A percentile compares a stretch with the other conserved stretches of the same genome.
Evolutionary conservation across 2,113 vertebrate species (phyloP).

Genomic region (Prietella phreatophila): DNA sequence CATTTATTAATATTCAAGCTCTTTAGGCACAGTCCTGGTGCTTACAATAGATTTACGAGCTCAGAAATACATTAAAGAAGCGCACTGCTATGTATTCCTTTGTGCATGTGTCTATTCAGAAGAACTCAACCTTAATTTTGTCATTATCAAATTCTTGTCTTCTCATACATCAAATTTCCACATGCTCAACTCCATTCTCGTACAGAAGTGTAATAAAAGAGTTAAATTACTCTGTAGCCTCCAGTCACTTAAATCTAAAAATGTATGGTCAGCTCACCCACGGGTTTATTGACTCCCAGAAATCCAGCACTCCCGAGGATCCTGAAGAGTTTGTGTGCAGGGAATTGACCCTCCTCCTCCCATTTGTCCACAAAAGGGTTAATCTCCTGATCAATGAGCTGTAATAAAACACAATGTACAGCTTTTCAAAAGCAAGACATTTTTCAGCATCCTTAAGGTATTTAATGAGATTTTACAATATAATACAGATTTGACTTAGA

Average conservation of each 20-base stretch:
- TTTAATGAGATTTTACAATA: neutral
- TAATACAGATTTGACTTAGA: neutral
- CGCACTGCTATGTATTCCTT: conserved; percentile 8
- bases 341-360: conserved; percentile 79
- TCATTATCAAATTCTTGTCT: neutral
- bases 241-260: neutral
- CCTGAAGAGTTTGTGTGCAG: conserved; percentile 81
- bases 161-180: neutral
- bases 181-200: neutral
- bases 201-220: neutral
- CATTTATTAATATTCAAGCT: conserved; percentile 32
- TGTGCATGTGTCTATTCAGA: conserved; percentile 29
- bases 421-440: neutral
- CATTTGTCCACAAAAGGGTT: conserved; percentile 81
- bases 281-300: conserved; percentile 78
- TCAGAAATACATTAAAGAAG: conserved; percentile 31
- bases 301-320: conserved; percentile 78
- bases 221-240: neutral
- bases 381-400: conserved; percentile 83
- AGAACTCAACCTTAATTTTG: conserved; percentile 13
- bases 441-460: neutral
- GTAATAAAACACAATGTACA: conserved; percentile 16
- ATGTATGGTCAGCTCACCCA: conserved; percentile 62
- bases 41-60: conserved; percentile 17
- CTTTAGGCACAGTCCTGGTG: neutral